Base-by-base conservation (phyloP, 2,113 vertebrate genomes). In the Dromas ardeola region DNA sequence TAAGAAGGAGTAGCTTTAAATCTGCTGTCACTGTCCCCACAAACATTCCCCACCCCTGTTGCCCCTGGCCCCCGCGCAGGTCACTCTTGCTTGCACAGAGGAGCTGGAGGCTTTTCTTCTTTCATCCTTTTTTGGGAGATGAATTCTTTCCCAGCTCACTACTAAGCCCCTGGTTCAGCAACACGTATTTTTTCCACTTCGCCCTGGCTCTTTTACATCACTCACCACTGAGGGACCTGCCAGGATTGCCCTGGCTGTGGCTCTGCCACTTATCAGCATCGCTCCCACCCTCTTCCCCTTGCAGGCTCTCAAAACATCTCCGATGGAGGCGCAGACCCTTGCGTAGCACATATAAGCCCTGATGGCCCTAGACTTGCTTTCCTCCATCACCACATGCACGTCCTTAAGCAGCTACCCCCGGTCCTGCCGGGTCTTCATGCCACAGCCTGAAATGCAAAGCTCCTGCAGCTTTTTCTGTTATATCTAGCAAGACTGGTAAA, bases 71-170 rank as follows among this genome's bases (percentile, higher is more conserved):
- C 55, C 55, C 20, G 59, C 0, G 1, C 65, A 88, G 95, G 83
- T 94, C 83, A 91, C 69, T 56, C 59, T 83, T 1, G 4, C 42
- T 89, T 49, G 66, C 87, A 52, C 0, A 0, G 61, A 79, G 40
- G 17, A 96, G 65, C 58, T 65, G 56, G 6, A 96, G 40, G 63
- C 86, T 94, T 88, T 70, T 58, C 50, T 62, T 81, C 72, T 81
- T 86, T 85, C 82, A 73, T 69, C 87, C 73, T 70, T 94, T 95
- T 95, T 76, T 79, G 73, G 89, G 70, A 94, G 69, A 76, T 17
- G 38, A 95, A 93, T 81, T 89, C 86, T 81, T 89, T 87, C 87
- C 65, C 66, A 76, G 89, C 61, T 96, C 84, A 61, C 52, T 86
- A 81, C 86, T 96, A 94, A 96, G 87, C 70, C 90, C 40, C 61